Evolutionary conservation across 2,888 invertebrate species (phyloP), one percentile per base, ranked within the genome.

Genomic region (Limnephilus lunatus): DNA sequence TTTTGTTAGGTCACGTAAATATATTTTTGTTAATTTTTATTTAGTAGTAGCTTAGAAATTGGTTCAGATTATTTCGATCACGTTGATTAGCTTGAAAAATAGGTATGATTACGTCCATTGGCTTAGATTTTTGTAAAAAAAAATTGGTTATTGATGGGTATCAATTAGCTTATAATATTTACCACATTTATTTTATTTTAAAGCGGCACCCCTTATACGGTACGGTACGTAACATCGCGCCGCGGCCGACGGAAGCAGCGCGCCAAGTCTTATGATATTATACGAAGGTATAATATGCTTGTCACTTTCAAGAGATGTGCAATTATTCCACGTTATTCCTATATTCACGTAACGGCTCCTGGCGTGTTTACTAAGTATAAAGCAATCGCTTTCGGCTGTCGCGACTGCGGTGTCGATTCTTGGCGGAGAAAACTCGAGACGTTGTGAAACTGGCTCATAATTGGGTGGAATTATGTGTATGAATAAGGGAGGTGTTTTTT

Each of bases 281-380:
- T 68, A 68, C 68, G 68, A 68, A 68, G 68, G 68, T 68, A 68
- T 68, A 68, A 68, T 68, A 68, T 68, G 68, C 68, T 68, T 68
- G 68, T 68, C 68, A 68, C 68, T 68, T 68, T n/a, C 25, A 68
- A 68, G 68, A 68, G 68, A 68, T 68, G 68, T 68, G 68, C 68
- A 68, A 68, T 68, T 68, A 68, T 68, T 68, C 68, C 68, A 68
- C 68, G 68, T 68, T 68, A 68, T 68, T 68, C 68, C 68, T 68
- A 7, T 25, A 68, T 68, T 68, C 68, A 68, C 68, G 68, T 68
- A 68, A 68, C 68, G 68, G 68, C 68, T 68, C 68, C 68, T 68
- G 68, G 68, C 68, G 68, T 68, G 68, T 68, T 68, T 68, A 68
- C 68, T 68, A 68, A 68, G 68, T 68, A 68, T 68, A 68, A 68